Percentiles rank a stretch among this genome's conserved stretches.
These are phyloP conservation scores for Indicator indicator DNA, from an alignment of 2,113 vertebrate genomes.

Conservation along the genomic window DNA sequence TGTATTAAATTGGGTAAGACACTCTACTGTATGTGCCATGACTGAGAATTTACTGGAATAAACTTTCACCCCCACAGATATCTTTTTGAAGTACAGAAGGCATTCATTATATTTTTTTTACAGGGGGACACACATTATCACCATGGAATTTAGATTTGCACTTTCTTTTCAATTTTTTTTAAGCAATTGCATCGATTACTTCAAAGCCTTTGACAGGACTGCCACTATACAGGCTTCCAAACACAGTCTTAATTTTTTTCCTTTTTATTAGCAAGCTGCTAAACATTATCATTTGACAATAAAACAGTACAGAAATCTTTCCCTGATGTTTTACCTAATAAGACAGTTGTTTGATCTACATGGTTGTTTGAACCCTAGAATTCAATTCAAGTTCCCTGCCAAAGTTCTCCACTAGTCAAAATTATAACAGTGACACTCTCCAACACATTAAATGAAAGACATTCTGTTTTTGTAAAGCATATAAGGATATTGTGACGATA, in stretches of 20 bases:
- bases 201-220: background rate
- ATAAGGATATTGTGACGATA: slow-evolving; percentile 6
- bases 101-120: background rate
- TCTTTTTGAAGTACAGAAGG: background rate
- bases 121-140: background rate
- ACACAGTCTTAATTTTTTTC: background rate
- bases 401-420: background rate
- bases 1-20: background rate
- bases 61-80: background rate
- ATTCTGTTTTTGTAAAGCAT: background rate
- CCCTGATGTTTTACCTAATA: background rate
- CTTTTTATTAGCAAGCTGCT: background rate
- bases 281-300: background rate
- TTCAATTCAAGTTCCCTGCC: background rate
- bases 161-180: background rate
- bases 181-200: background rate
- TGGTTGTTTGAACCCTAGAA: background rate
- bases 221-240: background rate
- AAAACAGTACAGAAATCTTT: background rate
- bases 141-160: background rate
- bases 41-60: background rate
- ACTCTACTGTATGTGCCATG: background rate
- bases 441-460: background rate
- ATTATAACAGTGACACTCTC: background rate
- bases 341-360: background rate